Evolutionary conservation across 2,888 invertebrate species (phyloP).

Genomic region (Polia nebulosa): DNA sequence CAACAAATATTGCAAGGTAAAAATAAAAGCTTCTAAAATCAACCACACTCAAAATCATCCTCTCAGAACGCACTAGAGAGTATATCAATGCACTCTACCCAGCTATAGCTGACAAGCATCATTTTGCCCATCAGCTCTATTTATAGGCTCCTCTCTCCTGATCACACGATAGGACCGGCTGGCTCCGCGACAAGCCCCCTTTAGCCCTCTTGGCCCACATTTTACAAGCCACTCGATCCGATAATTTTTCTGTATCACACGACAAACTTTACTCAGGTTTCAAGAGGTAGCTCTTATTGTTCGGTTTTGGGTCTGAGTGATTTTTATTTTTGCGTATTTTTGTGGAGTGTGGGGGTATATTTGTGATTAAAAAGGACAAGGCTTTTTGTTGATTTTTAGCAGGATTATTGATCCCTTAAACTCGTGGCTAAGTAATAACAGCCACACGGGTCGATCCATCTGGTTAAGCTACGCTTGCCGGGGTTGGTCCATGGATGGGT

Average conservation of each 20-base stretch:
- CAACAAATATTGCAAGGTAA: too few species aligned
- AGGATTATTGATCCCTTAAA: too few species aligned
- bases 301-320: constrained; percentile 39
- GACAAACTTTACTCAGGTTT: constrained; percentile 64
- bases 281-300: constrained; percentile 46
- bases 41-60: constrained; percentile 4
- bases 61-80: constrained; percentile 33
- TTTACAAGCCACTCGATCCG: constrained; percentile 66
- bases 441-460: too few species aligned
- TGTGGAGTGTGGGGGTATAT: constrained; percentile 6
- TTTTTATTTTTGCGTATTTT: constrained; percentile 46
- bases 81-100: too few species aligned
- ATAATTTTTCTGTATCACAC: constrained; percentile 70
- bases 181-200: constrained; percentile 58
- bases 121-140: constrained; percentile 57
- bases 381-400: not conserved
- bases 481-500: too few species aligned
- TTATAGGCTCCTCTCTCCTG: constrained; percentile 63
- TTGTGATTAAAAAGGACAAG: constrained; percentile 11
- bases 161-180: constrained; percentile 67
- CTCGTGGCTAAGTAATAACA: too few species aligned
- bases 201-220: constrained; percentile 70
- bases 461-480: too few species aligned
- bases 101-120: constrained; percentile 63
- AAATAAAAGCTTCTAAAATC: too few species aligned